Conservation (phyloP, 2,797 vertebrate genomes). For the Rhinella marina region DNA sequence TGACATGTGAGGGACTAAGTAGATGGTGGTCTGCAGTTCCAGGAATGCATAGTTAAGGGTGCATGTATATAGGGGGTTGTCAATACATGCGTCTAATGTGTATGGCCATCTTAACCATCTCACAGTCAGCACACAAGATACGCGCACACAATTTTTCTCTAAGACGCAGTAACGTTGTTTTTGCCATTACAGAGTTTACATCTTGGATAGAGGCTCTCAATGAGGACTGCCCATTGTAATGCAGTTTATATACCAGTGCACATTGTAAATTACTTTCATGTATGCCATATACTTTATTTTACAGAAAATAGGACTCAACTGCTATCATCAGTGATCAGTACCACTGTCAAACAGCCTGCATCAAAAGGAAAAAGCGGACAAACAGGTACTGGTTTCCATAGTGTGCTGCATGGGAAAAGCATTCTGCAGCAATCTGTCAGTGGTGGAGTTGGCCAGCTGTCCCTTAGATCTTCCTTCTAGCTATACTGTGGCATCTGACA, state of each 20-base stretch:
- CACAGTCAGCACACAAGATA: too few relatives aligned
- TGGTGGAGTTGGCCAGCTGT: slow-evolving; percentile 51
- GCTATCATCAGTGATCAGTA: slow-evolving; percentile 7
- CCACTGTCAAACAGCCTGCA: slow-evolving; percentile 27
- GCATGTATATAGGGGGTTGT: too few relatives aligned
- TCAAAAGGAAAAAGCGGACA: slow-evolving; percentile 45
- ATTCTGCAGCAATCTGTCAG: slow-evolving; percentile 47
- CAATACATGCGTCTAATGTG: too few relatives aligned
- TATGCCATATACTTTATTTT: background rate
- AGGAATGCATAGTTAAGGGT: too few relatives aligned
- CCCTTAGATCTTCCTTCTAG: slow-evolving; percentile 41
- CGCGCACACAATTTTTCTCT: too few relatives aligned
- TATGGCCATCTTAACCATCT: background rate
- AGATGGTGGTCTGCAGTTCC: too few relatives aligned
- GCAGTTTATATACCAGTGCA: background rate
- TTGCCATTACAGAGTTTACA: too few relatives aligned
- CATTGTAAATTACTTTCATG: slow-evolving; percentile 5
- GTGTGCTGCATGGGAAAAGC: slow-evolving; percentile 19
- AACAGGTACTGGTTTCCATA: slow-evolving; percentile 52
- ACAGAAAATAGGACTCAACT: slow-evolving; percentile 27
- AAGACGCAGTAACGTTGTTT: too few relatives aligned
- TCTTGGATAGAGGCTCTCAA: background rate
- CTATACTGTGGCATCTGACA: slow-evolving; percentile 44
- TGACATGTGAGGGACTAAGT: too few relatives aligned
- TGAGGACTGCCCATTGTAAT: background rate